Evolutionary conservation across 2,113 vertebrate genomes (phyloP).

Genomic region (Amphiprion percula): DNA sequence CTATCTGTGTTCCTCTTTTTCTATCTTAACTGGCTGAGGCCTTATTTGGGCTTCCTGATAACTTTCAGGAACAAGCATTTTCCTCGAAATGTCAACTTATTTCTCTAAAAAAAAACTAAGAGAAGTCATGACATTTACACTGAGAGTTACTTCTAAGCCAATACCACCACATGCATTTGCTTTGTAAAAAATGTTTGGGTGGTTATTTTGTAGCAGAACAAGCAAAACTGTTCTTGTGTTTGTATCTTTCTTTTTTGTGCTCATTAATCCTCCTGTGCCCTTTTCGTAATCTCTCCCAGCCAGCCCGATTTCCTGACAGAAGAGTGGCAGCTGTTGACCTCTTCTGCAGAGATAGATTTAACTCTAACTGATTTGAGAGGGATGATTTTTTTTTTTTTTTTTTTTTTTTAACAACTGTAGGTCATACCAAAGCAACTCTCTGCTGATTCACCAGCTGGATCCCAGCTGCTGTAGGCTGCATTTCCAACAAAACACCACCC

Average conservation of each 20-base stretch:
- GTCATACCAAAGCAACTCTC: slow-evolving; percentile 41
- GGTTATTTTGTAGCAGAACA: slow-evolving; percentile 1
- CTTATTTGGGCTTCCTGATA: neutral
- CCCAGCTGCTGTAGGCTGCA: slow-evolving; percentile 49
- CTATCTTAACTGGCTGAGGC: neutral
- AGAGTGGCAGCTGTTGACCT: slow-evolving; percentile 75
- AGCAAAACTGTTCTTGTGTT: slow-evolving; percentile 9
- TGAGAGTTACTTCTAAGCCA: neutral
- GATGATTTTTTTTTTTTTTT: slow-evolving; percentile 30
- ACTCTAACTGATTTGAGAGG: slow-evolving; percentile 53
- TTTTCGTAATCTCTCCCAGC: slow-evolving; percentile 68
- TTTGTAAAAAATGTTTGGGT: neutral
- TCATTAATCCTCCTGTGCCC: slow-evolving; percentile 68
- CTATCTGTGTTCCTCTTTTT: too few relatives aligned
- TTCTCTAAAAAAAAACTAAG: neutral
- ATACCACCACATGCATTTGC: neutral
- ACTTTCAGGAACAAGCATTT: too few relatives aligned
- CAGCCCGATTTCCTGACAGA: slow-evolving; percentile 56
- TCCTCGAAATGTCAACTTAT: too few relatives aligned
- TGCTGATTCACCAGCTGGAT: slow-evolving; percentile 72
- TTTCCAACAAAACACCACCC: slow-evolving; percentile 59
- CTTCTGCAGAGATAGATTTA: slow-evolving; percentile 52
- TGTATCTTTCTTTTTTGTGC: slow-evolving; percentile 36
- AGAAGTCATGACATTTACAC: neutral
- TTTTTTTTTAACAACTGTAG: slow-evolving; percentile 26